A percentile compares a stretch with the other conserved stretches of the same genome.
phyloP scores from a whole-genome alignment of 92 coral and sea anemone genomes.

The Siderastrea siderea region DNA sequence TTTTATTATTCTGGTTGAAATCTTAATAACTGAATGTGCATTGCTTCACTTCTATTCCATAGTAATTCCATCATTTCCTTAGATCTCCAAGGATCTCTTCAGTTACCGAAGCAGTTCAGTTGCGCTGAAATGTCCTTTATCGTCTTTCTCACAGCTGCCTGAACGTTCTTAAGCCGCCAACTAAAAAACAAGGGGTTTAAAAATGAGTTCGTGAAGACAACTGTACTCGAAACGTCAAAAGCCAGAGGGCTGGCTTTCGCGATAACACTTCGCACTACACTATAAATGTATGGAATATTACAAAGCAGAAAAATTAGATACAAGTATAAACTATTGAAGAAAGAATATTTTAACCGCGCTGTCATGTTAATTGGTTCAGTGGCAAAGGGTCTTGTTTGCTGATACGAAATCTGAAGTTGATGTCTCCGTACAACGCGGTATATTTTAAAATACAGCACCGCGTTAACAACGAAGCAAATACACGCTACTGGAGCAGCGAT shows the following conservation, averaged over 20 bases:
- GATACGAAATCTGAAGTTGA: neutral
- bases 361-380: neutral
- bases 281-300: neutral
- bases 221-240: neutral
- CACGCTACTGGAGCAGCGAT: neutral
- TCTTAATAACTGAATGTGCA: too few relatives aligned
- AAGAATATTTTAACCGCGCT: neutral
- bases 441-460: neutral
- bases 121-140: neutral
- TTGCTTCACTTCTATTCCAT: neutral
- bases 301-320: neutral
- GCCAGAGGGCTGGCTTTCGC: neutral
- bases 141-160: neutral
- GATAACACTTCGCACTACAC: neutral
- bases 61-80: neutral
- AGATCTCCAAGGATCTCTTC: neutral
- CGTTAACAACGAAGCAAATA: neutral
- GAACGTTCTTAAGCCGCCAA: neutral
- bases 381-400: neutral
- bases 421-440: neutral
- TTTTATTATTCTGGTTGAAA: too few relatives aligned
- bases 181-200: neutral
- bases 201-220: neutral
- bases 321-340: neutral
- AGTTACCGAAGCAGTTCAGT: neutral